Conservation (phyloP, 2,113 vertebrate genomes). For the Colistium nudipinnis region DNA sequence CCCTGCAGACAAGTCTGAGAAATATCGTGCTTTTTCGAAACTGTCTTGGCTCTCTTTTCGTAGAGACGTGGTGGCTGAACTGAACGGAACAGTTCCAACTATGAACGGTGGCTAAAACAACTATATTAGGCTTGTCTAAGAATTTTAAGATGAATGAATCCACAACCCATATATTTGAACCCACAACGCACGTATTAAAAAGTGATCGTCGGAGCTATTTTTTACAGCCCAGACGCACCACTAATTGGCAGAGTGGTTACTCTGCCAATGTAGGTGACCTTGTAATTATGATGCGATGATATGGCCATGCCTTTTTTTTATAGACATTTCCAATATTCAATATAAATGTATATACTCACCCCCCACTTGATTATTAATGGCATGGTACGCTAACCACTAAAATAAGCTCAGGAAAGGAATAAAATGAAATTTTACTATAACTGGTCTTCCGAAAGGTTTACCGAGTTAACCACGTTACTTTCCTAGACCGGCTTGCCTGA, state of each 20-base stretch:
- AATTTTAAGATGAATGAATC: slow-evolving; percentile 15
- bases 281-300: slow-evolving; percentile 44
- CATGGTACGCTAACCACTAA: background rate
- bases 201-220: slow-evolving; percentile 31
- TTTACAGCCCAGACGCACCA: slow-evolving; percentile 39
- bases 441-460: background rate
- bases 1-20: background rate
- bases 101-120: background rate
- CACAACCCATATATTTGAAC: slow-evolving; percentile 2
- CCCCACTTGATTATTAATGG: slow-evolving; percentile 2
- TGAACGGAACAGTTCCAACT: background rate
- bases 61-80: background rate
- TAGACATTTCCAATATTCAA: background rate
- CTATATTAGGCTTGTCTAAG: background rate
- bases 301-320: slow-evolving; percentile 7
- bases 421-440: slow-evolving; percentile 2
- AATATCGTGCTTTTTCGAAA: background rate
- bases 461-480: background rate
- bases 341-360: too few species aligned
- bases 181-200: slow-evolving; percentile 10
- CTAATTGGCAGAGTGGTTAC: slow-evolving; percentile 31
- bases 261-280: slow-evolving; percentile 8
- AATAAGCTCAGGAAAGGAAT: background rate
- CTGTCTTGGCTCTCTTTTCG: background rate
- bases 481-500: background rate